Percentiles rank a stretch among this genome's conserved stretches.
phyloP scores from a whole-genome alignment of 1,140 invertebrate species.

The Popillia japonica region DNA sequence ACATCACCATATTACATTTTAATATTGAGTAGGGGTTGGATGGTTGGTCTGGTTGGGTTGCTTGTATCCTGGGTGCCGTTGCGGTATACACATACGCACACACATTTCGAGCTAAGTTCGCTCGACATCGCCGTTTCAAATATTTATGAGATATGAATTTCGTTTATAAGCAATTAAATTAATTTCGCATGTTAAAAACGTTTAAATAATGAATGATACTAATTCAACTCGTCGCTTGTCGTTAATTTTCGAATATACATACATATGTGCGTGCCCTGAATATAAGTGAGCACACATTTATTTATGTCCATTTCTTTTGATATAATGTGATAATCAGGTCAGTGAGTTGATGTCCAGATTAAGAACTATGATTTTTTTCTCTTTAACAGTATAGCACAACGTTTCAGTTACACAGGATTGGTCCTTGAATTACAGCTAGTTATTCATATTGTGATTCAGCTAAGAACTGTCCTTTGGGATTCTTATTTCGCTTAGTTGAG shows the following conservation, averaged over 20 bases:
- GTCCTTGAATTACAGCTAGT: too few species aligned
- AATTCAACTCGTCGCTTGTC: background rate
- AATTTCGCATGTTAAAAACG: constrained; percentile 32
- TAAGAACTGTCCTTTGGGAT: too few species aligned
- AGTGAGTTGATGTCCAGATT: too few species aligned
- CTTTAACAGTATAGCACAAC: too few species aligned
- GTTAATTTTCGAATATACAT: background rate
- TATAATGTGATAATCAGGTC: too few species aligned
- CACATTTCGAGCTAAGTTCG: constrained; percentile 30
- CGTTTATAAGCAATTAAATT: constrained; percentile 39
- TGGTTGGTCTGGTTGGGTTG: constrained; percentile 29
- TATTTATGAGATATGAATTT: constrained; percentile 41
- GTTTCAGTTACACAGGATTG: too few species aligned
- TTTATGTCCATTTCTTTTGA: too few species aligned
- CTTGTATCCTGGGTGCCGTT: constrained; percentile 31
- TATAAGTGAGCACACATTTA: too few species aligned
- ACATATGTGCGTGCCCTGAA: too few species aligned
- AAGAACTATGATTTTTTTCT: too few species aligned
- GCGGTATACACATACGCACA: constrained; percentile 8
- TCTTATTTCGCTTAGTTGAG: too few species aligned
- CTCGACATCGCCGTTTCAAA: constrained; percentile 27
- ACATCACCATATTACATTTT: constrained; percentile 51
- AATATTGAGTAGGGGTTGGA: constrained; percentile 44
- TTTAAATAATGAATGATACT: constrained; percentile 37
- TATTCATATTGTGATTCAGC: too few species aligned